Conservation (phyloP, 1,140 invertebrate genomes). For the Oscheius sp. region DNA sequence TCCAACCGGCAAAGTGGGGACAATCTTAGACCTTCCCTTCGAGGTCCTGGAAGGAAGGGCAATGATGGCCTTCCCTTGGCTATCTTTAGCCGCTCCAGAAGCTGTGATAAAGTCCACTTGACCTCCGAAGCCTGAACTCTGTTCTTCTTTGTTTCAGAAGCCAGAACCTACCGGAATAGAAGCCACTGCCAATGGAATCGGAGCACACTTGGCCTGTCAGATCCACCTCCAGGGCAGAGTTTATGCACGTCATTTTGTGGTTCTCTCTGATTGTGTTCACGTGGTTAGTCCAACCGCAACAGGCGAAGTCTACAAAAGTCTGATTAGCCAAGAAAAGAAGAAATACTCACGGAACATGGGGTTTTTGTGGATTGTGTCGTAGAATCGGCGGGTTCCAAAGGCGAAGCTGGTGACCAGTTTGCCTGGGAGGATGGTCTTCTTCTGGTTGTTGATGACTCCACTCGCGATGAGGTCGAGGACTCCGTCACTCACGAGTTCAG, state of each 20-base stretch:
- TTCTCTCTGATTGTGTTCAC: slow-evolving; percentile 76
- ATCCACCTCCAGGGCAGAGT: slow-evolving; percentile 91
- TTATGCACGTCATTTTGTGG: slow-evolving; percentile 90
- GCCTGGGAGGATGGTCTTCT: slow-evolving; percentile 77
- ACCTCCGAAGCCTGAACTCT: slow-evolving; percentile 71
- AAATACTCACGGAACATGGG: slow-evolving; percentile 45
- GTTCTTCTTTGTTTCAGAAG: background rate
- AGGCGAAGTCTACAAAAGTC: slow-evolving; percentile 64
- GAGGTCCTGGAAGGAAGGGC: slow-evolving; percentile 81
- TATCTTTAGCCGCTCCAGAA: slow-evolving; percentile 81
- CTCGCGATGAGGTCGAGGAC: slow-evolving; percentile 78
- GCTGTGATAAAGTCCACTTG: slow-evolving; percentile 93
- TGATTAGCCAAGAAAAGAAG: slow-evolving; percentile 38
- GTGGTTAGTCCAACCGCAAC: slow-evolving; percentile 81
- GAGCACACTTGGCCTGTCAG: slow-evolving; percentile 87
- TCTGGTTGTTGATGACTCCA: slow-evolving; percentile 80
- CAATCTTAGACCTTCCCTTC: slow-evolving; percentile 82
- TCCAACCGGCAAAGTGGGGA: slow-evolving; percentile 72
- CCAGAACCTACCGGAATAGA: slow-evolving; percentile 75
- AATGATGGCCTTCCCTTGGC: slow-evolving; percentile 86
- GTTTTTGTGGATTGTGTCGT: slow-evolving; percentile 88
- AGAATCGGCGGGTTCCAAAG: slow-evolving; percentile 79
- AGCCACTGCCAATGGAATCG: slow-evolving; percentile 84
- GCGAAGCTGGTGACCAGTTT: slow-evolving; percentile 79
- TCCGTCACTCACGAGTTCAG: slow-evolving; percentile 75